phyloP scores from a whole-genome alignment of 2,113 vertebrate genomes.

The Girardinichthys multiradiatus region DNA sequence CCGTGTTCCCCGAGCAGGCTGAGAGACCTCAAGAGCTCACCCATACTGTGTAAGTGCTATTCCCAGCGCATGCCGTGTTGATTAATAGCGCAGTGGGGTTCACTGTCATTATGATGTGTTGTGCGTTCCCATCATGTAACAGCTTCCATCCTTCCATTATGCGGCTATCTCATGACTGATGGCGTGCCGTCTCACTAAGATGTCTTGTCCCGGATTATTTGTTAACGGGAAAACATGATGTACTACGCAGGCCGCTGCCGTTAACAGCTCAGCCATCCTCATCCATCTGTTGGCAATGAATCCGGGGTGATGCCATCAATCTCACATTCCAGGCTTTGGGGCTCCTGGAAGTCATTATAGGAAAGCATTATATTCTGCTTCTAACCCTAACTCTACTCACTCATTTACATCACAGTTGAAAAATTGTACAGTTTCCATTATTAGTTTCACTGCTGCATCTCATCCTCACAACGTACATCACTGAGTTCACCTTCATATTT shows the following conservation, averaged over 20 bases:
- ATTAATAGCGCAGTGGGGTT: constrained; percentile 22
- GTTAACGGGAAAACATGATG: constrained; percentile 48
- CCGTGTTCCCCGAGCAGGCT: constrained; percentile 93
- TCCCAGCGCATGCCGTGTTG: constrained; percentile 13
- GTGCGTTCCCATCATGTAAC: constrained; percentile 49
- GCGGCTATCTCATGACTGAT: constrained; percentile 37
- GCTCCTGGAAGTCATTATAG: constrained; percentile 60
- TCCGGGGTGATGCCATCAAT: constrained; percentile 48
- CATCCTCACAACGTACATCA: constrained; percentile 5
- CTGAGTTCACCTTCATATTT: constrained; percentile 18
- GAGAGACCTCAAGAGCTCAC: constrained; percentile 93
- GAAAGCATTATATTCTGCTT: constrained; percentile 55
- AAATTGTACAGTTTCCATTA: constrained; percentile 55
- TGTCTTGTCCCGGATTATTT: constrained; percentile 44
- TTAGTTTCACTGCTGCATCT: constrained; percentile 37
- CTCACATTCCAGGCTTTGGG: constrained; percentile 45
- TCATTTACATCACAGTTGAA: constrained; percentile 61
- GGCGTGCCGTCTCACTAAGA: constrained; percentile 14
- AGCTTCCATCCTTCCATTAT: constrained; percentile 50
- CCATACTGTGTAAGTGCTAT: constrained; percentile 87
- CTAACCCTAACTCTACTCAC: constrained; percentile 41
- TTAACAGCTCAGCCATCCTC: constrained; percentile 40
- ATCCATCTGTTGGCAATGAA: constrained; percentile 57
- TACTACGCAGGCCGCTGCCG: constrained; percentile 26
- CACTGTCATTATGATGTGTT: constrained; percentile 31